Percentiles rank a stretch among this genome's conserved stretches.
These are phyloP conservation scores for Leptopterna dolabrata DNA, from an alignment of 2,888 invertebrate genomes.

Conservation along the genomic window DNA sequence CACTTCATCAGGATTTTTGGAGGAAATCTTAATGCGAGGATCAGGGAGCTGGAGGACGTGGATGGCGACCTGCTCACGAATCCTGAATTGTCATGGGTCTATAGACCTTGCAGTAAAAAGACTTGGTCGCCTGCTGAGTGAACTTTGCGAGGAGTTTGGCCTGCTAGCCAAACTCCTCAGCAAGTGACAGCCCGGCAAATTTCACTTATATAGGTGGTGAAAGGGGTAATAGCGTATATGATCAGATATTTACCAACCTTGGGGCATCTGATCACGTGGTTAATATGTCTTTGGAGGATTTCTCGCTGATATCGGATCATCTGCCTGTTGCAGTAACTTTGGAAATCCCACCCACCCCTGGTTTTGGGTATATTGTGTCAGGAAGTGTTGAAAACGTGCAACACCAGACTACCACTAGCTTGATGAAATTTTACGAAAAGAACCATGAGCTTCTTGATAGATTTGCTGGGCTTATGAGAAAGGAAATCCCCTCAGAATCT, in stretches of 20 bases:
- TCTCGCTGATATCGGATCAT: neutral
- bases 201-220: neutral
- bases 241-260: neutral
- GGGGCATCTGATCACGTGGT: neutral
- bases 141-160: neutral
- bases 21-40: neutral
- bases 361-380: neutral
- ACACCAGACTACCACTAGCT: neutral
- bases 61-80: neutral
- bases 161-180: neutral
- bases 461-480: neutral
- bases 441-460: neutral
- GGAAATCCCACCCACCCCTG: neutral
- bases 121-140: neutral
- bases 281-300: neutral
- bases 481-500: too few relatives aligned
- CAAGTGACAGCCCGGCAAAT: neutral
- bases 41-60: neutral
- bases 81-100: neutral
- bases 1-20: neutral
- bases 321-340: neutral
- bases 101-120: neutral
- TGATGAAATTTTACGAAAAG: neutral
- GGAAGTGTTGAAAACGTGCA: neutral
- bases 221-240: neutral